Evolutionary conservation across 2,113 vertebrate species (phyloP).

Genomic region (Myotis yumanensis): DNA sequence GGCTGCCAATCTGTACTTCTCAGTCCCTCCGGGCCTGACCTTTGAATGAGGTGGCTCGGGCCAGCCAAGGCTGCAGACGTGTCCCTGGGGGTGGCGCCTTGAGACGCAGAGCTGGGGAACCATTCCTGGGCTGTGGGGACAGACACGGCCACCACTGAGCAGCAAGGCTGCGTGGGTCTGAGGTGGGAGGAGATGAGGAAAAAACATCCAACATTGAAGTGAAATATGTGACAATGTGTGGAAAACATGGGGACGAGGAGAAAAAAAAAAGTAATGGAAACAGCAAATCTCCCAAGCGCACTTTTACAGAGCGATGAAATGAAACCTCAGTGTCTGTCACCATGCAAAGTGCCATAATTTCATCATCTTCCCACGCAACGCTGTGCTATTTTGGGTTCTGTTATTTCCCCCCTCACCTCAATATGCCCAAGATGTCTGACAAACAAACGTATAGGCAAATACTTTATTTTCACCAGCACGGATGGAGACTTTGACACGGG

Average conservation of each 20-base stretch:
- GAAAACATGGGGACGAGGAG: constrained; percentile 43
- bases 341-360: constrained; percentile 16
- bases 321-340: constrained; percentile 74
- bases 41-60: neutral
- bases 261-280: constrained; percentile 42
- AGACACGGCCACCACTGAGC: constrained; percentile 13
- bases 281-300: neutral
- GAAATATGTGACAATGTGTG: constrained; percentile 62
- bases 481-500: constrained; percentile 68
- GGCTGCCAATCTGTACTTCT: neutral
- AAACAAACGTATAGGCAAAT: constrained; percentile 67
- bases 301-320: constrained; percentile 60
- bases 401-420: constrained; percentile 55
- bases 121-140: rapidly evolving
- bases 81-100: rapidly evolving
- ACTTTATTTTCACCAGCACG: constrained; percentile 68
- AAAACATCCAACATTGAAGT: constrained; percentile 62
- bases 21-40: neutral
- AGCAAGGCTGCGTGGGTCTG: neutral
- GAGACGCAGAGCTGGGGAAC: rapidly evolving
- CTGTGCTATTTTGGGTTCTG: constrained; percentile 72
- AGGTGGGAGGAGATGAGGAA: neutral
- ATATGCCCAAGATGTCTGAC: constrained; percentile 70
- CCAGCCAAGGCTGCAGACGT: rapidly evolving
- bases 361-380: constrained; percentile 65